A percentile compares a stretch with the other conserved stretches of the same genome.
phyloP scores from a whole-genome alignment of 2,797 vertebrate species.

The Danionella dracula region DNA sequence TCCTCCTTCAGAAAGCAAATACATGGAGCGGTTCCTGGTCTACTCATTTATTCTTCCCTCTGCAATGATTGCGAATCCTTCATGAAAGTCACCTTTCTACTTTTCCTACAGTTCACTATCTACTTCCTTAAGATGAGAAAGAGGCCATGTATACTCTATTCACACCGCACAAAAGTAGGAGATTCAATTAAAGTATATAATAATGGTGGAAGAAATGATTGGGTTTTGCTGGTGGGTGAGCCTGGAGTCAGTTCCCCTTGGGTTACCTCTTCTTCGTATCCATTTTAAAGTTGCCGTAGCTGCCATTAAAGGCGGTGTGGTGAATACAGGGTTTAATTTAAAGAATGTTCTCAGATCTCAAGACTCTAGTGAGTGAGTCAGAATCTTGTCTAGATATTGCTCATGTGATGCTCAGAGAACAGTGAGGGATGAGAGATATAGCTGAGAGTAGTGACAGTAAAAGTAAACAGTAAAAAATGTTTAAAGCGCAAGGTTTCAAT shows the following conservation, averaged over 20 bases:
- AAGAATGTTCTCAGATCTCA: constrained; percentile 15
- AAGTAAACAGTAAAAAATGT: too few species aligned
- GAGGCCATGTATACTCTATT: constrained; percentile 23
- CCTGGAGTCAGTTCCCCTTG: neutral
- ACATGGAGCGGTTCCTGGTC: neutral
- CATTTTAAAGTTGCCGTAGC: constrained; percentile 5
- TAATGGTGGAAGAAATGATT: constrained; percentile 11
- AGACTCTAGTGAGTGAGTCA: neutral
- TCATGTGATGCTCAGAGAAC: neutral
- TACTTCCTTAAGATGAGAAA: neutral
- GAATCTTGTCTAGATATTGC: neutral
- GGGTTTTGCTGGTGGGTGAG: neutral
- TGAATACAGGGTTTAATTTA: constrained; percentile 19
- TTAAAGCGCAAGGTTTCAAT: too few species aligned
- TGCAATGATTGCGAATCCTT: constrained; percentile 16
- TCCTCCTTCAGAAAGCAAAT: constrained; percentile 2
- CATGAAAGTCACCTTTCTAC: constrained; percentile 19
- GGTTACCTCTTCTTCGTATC: neutral
- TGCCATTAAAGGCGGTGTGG: neutral
- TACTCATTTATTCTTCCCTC: constrained; percentile 6
- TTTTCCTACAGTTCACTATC: constrained; percentile 15
- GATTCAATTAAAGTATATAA: constrained; percentile 40
- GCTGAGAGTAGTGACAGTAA: too few species aligned
- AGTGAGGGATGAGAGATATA: neutral
- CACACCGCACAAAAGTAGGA: constrained; percentile 2